A percentile compares a stretch with the other conserved stretches of the same genome.
Evolutionary conservation across 1,140 invertebrate genomes (phyloP).

Genomic region (Ostrea denselamellosa): DNA sequence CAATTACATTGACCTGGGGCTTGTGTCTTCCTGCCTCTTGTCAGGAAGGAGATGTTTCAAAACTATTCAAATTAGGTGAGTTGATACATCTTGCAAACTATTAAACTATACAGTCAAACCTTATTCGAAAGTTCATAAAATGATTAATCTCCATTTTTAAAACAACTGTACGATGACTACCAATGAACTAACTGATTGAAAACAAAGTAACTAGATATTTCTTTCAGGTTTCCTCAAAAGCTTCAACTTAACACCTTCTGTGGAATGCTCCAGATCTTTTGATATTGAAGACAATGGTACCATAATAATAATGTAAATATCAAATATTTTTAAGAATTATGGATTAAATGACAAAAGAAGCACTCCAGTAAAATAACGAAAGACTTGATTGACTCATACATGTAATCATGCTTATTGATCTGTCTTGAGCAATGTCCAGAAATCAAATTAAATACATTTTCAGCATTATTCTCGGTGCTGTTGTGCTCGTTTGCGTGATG

Average conservation of each 20-base stretch:
- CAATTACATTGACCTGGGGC: slow-evolving; percentile 26
- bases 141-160: too few species aligned
- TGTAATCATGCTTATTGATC: too few species aligned
- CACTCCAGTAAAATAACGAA: too few species aligned
- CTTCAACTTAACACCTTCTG: neutral
- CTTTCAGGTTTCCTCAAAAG: neutral
- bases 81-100: too few species aligned
- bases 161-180: too few species aligned
- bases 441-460: neutral
- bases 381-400: too few species aligned
- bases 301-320: slow-evolving; percentile 1
- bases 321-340: too few species aligned
- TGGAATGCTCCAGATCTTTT: neutral
- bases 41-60: neutral
- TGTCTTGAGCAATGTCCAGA: too few species aligned
- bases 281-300: neutral
- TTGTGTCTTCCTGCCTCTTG: slow-evolving; percentile 39
- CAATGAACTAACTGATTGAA: neutral
- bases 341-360: too few species aligned
- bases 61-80: slow-evolving; percentile 28
- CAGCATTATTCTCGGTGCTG: slow-evolving; percentile 3
- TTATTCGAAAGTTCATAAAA: too few species aligned
- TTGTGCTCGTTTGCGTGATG: slow-evolving; percentile 6
- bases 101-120: too few species aligned
- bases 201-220: neutral